Conservation (phyloP, 2,888 invertebrate genomes). For the Alcis repandata region DNA sequence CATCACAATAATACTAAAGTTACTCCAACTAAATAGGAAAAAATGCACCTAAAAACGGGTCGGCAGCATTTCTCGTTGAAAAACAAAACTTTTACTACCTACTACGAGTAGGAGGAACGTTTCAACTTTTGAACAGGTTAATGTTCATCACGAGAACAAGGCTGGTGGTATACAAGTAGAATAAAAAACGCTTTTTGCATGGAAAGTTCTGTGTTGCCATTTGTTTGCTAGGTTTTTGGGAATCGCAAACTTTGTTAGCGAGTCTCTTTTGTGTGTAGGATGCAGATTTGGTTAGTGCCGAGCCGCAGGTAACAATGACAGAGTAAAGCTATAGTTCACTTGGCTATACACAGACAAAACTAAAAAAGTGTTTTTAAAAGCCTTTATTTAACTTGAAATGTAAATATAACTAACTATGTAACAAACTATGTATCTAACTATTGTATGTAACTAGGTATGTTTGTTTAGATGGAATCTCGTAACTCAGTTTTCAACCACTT, state of each 20-base stretch:
- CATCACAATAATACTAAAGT: slow-evolving; percentile 20
- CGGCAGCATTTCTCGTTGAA: slow-evolving; percentile 59
- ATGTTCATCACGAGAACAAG: slow-evolving; percentile 64
- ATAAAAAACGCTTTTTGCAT: slow-evolving; percentile 20
- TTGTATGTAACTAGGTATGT: no score
- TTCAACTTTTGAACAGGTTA: slow-evolving; percentile 71
- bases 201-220: slow-evolving; percentile 21
- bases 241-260: slow-evolving; percentile 28
- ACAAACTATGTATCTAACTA: no score
- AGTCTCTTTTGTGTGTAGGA: slow-evolving; percentile 16
- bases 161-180: slow-evolving; percentile 13
- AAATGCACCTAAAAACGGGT: slow-evolving; percentile 52
- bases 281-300: slow-evolving; percentile 20
- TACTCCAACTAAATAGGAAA: slow-evolving; percentile 41
- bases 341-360: no score
- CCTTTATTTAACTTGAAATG: background rate
- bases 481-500: no score
- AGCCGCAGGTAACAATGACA: background rate
- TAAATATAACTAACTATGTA: no score
- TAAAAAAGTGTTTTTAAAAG: no score
- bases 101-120: slow-evolving; percentile 56
- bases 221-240: slow-evolving; percentile 34
- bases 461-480: no score
- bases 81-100: slow-evolving; percentile 67
- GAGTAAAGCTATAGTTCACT: background rate